Evolutionary conservation across 2,113 vertebrate genomes (phyloP), one percentile per base, ranked within the genome.

Genomic region (Centropristis striata): DNA sequence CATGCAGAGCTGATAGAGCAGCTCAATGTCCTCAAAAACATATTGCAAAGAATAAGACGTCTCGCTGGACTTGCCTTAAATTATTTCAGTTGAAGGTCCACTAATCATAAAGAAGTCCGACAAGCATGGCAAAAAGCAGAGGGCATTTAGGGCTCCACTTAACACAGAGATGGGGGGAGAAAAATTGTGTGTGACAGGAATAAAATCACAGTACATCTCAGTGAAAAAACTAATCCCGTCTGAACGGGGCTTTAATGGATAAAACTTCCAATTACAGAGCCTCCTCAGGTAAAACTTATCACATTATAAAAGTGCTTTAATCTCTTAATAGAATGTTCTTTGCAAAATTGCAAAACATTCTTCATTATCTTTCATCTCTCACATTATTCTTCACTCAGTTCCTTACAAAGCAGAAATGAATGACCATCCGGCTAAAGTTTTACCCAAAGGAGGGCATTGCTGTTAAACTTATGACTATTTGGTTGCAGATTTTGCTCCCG

Each of bases 401-500:
- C 37, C n/a, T 58, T 58, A 39, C 25, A 58, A 76, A 65, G 42
- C 5, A 12, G 50, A 71, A 28, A 37, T 15, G 8, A 21, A 9
- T 23, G 13, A 36, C 60, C 23, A 47, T 63, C 64, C 55, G 12
- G 27, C 18, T 10, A 18, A 46, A 21, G 54, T 12, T 68, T 47
- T 28, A 54, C 61, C 39, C n/a, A 61, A 21, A 42, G 27, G 18
- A 75, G 18, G 28, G 21, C 8, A 25, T 41, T 41, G 25, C 49
- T 23, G 4, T 20, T 55, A 11, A 57, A 70, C 50, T 18, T 53
- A 25, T 32, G 9, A 68, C n/a, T n/a, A 16, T 27, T 37, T 53
- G 27, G 25, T 25, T 69, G 39, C n/a, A 61, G 37, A 66, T 49
- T 44, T 69, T 47, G 55, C 50, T 75, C 39, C 23, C 25, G 44